Base-by-base conservation (phyloP, 2,888 invertebrate species). In the Tipula confusa region DNA sequence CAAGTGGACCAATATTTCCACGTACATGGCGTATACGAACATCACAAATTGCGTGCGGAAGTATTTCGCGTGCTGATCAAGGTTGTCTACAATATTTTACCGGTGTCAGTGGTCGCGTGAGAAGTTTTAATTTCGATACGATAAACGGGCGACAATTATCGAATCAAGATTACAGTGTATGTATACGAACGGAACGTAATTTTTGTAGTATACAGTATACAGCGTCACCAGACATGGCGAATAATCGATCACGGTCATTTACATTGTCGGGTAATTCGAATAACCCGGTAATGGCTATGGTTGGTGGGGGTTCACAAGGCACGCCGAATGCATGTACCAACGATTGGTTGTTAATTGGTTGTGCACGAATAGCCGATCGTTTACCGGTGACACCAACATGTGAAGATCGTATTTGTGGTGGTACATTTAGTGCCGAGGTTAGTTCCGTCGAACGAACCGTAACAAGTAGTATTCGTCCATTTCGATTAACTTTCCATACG, bases 131-230 rank as follows among this genome's bases (percentile, higher is more conserved):
- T 89, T 97, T 94, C 87, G 95, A 96, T 86, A 92, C 94, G 0
- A 90, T 91, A 0, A 92, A 91, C 0, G 96, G 96, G 0, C 90
- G 94, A 1, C 96, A 96, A 87, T 91, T 97, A 18, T 96, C 96
- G 84, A 96, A 96, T 88, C 96, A 97, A 88, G 96, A 97, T 88
- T 97, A 97, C 88, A 94, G 95, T 85, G 93, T 96, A 85, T 97
- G 97, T 88, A 92, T 97, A 64, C 90, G 97, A 33, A 94, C 94
- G 87, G 97, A 97, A 88, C 91, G 94, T 84, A 97, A 96, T 88
- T 96, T 96, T 87, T 97, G 97, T 86, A 95, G 95, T 0, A 94
- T 96, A 81, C 96, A 96, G 86, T 96, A 96, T 87, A 93, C 93
- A 15, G 92, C 93, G 3, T 96, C 96, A 86, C 89, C 92, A 1